Base-by-base conservation (phyloP, 1,140 invertebrate genomes). In the Parasteatoda tepidariorum region DNA sequence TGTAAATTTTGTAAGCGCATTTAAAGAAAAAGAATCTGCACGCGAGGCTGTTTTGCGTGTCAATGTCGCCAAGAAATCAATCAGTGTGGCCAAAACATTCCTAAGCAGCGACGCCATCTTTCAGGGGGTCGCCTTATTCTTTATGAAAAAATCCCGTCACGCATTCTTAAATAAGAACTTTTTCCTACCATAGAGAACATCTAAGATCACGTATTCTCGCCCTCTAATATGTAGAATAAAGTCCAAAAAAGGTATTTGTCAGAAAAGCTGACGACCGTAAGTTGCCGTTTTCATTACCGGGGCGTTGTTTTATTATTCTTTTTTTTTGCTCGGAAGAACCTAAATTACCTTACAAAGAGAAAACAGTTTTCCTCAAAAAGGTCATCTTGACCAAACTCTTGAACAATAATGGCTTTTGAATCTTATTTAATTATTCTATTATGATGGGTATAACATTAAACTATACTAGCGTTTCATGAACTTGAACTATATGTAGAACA, bases 21-120 rank as follows among this genome's bases (percentile, higher is more conserved):
- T 11, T 15, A 15, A 30, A 30, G 26, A 2, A 15, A 24, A 24
- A 30, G 15, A 33, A 33, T 4, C 15, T 9, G 15, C 61, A 64
- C 61, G 61, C 61, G 30, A 64, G 6, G 13, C n/a, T 31, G 30
- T 7, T 64, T 64, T 64, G 61, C 61, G 61, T 64, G 61, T 18
- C n/a, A 64, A 31, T 64, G 61, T 31, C 30, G 28, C 26, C 15
- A 31, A 64, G 26, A 33, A 64, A 64, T 64, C 28, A 64, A 64
- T 30, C 61, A 64, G 26, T 30, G n/a, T 30, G 26, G 13, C n/a
- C 2, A 18, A 64, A 64, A 64, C n/a, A 15, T 24, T 64, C 26
- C 6, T 26, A 31, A 15, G 26, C 13, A 11, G n/a, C 30, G 26
- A 9, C 61, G 30, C 7, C 13, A 30, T 64, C n/a, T n/a, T 11